Evolutionary conservation across 1,140 invertebrate species (phyloP), one percentile per base, ranked within the genome.

Genomic region (Drosophila kohkoa): DNA sequence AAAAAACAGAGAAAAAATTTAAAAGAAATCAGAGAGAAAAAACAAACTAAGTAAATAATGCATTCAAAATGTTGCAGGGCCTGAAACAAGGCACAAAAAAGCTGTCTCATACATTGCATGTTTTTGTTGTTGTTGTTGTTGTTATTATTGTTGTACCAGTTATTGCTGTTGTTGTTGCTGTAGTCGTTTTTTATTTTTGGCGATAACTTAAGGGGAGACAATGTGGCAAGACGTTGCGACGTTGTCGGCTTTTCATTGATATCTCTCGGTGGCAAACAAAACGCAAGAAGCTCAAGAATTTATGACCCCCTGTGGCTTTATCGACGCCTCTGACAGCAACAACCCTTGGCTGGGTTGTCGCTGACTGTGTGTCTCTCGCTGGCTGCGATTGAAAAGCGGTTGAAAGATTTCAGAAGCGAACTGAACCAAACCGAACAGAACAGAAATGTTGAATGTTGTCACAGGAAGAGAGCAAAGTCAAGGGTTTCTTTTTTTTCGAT

Each of bases 221-320:
- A 67, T 66, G 66, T 73, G 82, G 76, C 71, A 74, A 74, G 71
- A 69, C 28, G 63, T 25, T 8, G 28, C 46, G 15, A 15, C 62
- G 66, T 60, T 62, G 72, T 62, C 83, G 83, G 80, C 83, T 80
- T 75, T 72, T 66, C 80, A 88, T 87, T 87, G 82, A 87, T 88
- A 87, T 88, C 77, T 65, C 63, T 43, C 66, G 59, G 72, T 75
- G 77, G 83, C 83, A 86, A 82, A 82, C 75, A 79, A 25, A 82
- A 88, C 67, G 74, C 77, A 88, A 88, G 85, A 88, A 89, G 85
- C 85, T 89, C 78, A 82, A 85, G 73, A 88, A 88, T 88, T 81
- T 88, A 88, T 89, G 85, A 90, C 85, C 85, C 85, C 85, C 85
- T 76, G 85, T 72, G 85, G 85, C 73, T 88, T 88, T 88, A 88